These are phyloP conservation scores for Leptinotarsa undecemlineata DNA, from an alignment of 1,140 invertebrate species.

Conservation along the genomic window DNA sequence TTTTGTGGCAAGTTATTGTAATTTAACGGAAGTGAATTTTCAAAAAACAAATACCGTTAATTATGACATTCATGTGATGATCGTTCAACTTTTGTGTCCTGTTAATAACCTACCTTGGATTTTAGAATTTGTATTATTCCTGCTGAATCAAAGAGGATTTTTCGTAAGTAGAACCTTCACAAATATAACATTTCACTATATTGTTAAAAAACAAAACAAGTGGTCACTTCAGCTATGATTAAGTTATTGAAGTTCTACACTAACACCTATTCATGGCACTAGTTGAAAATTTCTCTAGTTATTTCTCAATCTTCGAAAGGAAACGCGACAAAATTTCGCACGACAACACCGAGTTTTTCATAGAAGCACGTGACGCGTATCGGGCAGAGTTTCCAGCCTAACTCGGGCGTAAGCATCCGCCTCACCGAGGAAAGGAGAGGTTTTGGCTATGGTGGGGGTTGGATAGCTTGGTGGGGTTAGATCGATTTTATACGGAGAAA, in stretches of 20 bases:
- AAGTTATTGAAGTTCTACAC: no score
- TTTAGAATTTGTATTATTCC: neutral
- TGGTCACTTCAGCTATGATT: neutral
- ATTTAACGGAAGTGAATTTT: no score
- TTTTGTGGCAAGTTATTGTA: no score
- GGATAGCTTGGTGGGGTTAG: neutral
- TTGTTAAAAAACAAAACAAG: neutral
- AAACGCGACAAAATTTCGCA: neutral
- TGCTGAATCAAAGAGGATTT: neutral
- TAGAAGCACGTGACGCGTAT: conserved; percentile 4
- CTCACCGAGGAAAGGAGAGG: conserved; percentile 4
- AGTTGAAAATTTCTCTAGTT: neutral
- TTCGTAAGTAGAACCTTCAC: neutral
- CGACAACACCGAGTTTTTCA: neutral
- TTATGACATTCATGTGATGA: no score
- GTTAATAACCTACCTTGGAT: no score
- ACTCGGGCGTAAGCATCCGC: conserved; percentile 23
- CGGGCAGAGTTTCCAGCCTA: neutral
- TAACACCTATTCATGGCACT: no score
- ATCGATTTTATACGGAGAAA: conserved; percentile 26
- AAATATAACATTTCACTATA: neutral
- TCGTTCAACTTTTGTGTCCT: no score
- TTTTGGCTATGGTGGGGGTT: conserved; percentile 12
- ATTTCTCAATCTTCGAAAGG: neutral
- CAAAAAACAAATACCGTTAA: no score